Percentiles rank a stretch among this genome's conserved stretches.
These are phyloP conservation scores for Petrocephalus zakoni DNA, from an alignment of 2,113 vertebrate genomes.

Conservation along the genomic window DNA sequence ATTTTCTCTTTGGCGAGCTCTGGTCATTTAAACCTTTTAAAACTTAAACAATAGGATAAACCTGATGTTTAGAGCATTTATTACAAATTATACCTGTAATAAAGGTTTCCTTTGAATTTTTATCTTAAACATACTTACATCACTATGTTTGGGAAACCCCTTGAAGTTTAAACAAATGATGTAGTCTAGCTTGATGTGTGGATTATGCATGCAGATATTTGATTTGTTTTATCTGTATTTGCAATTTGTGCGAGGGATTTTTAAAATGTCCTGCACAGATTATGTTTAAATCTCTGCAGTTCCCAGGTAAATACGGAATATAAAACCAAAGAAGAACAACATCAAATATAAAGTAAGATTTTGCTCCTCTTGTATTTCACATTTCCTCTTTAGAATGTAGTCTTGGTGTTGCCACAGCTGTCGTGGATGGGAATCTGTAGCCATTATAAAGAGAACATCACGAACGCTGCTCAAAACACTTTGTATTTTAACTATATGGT, in stretches of 20 bases:
- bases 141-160: not conserved
- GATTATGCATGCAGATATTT: not conserved
- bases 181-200: not conserved
- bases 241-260: not conserved
- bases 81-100: not conserved
- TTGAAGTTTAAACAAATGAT: not conserved
- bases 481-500: not conserved
- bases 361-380: not conserved
- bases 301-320: not conserved
- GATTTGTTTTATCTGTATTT: not conserved
- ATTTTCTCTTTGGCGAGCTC: not conserved
- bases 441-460: not conserved
- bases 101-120: not conserved
- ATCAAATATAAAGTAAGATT: not conserved
- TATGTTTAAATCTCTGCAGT: not conserved
- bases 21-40: not conserved
- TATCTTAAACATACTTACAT: not conserved
- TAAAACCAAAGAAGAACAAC: not conserved
- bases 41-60: not conserved
- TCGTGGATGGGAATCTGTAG: not conserved
- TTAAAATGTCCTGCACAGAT: not conserved
- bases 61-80: not conserved
- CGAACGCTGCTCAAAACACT: not conserved
- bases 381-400: not conserved
- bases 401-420: not conserved